phyloP scores from a whole-genome alignment of 2,113 vertebrate species.

The Naja naja region DNA sequence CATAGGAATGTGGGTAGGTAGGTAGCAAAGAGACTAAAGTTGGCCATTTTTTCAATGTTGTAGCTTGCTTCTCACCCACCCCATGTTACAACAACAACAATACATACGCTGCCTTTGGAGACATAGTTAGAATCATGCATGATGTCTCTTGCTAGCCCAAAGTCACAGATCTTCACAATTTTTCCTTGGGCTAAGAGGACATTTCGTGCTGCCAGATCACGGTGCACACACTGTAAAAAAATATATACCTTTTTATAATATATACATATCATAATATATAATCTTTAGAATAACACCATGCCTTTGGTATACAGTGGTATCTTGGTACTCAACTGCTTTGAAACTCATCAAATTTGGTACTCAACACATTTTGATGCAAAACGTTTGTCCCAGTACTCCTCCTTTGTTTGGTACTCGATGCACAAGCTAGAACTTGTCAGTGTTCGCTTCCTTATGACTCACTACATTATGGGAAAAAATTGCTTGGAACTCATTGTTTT shows the following conservation, averaged over 20 bases:
- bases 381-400: not conserved
- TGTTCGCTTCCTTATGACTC: not conserved
- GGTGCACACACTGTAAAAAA: slow-evolving; percentile 87
- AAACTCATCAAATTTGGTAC: not conserved
- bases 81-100: slow-evolving; percentile 6
- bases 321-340: not conserved
- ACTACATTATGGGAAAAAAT: not conserved
- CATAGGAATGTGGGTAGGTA: not conserved
- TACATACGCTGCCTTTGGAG: slow-evolving; percentile 96
- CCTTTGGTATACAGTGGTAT: not conserved
- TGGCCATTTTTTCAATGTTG: not conserved
- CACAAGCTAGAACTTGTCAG: not conserved
- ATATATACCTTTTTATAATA: too few relatives aligned
- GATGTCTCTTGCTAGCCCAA: slow-evolving; percentile 96
- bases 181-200: slow-evolving; percentile 98
- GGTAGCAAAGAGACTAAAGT: not conserved
- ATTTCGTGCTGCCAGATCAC: slow-evolving; percentile 95
- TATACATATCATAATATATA: not conserved
- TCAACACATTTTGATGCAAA: not conserved
- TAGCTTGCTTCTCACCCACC: not conserved
- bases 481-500: not conserved
- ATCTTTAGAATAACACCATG: not conserved
- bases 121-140: slow-evolving; percentile 99
- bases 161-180: slow-evolving; percentile 99
- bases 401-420: not conserved